phyloP scores from a whole-genome alignment of 2,113 vertebrate genomes.

The Hippocampus comes region DNA sequence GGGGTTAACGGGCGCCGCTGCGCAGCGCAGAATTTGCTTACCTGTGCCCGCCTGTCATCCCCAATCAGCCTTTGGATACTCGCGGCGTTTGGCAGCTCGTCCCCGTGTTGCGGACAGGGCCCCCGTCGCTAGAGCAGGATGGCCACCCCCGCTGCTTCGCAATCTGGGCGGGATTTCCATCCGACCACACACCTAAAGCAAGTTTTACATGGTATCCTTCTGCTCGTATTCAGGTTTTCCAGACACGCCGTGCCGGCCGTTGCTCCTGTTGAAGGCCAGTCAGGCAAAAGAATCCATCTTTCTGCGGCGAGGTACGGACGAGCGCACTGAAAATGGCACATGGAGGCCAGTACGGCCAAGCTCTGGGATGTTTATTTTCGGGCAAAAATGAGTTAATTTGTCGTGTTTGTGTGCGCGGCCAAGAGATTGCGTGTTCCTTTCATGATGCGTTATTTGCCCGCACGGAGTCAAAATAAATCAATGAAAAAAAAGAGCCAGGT shows the following conservation, averaged over 20 bases:
- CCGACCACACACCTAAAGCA: conserved; percentile 60
- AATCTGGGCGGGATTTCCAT: conserved; percentile 69
- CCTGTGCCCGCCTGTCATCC: conserved; percentile 47
- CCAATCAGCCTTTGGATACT: conserved; percentile 43
- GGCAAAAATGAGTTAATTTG: background rate
- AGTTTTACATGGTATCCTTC: conserved; percentile 54
- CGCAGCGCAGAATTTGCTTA: conserved; percentile 27
- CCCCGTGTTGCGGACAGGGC: conserved; percentile 23
- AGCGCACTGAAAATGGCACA: background rate
- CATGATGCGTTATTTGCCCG: conserved; percentile 5
- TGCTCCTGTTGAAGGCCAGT: conserved; percentile 36
- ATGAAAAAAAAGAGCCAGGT: conserved; percentile 11
- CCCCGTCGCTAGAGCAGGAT: conserved; percentile 34
- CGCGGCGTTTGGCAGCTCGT: conserved; percentile 49
- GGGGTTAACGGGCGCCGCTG: conserved; percentile 38
- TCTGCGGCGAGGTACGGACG: conserved; percentile 29
- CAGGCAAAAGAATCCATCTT: conserved; percentile 37
- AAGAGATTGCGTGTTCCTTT: background rate
- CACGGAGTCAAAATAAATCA: conserved; percentile 9
- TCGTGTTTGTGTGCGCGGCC: background rate
- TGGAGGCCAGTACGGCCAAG: background rate
- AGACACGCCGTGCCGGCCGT: conserved; percentile 14
- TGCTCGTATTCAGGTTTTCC: conserved; percentile 56
- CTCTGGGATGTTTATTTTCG: background rate
- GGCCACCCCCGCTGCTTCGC: conserved; percentile 67